phyloP scores from a whole-genome alignment of 2,797 vertebrate genomes.

The Macropodus opercularis region DNA sequence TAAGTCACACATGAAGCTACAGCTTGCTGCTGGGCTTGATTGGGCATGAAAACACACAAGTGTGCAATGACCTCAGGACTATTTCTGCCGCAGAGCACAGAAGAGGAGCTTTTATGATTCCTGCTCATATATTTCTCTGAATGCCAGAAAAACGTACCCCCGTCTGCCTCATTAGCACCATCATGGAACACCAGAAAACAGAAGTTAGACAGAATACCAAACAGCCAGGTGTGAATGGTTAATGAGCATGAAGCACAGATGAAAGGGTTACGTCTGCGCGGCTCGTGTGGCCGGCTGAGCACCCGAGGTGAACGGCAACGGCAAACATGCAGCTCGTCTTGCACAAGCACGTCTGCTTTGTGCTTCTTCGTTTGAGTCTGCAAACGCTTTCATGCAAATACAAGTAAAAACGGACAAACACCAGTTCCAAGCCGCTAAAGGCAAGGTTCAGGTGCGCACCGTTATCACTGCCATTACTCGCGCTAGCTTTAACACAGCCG shows the following conservation, averaged over 20 bases:
- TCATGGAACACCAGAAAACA: slow-evolving; percentile 41
- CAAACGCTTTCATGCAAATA: background rate
- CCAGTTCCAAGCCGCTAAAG: slow-evolving; percentile 1
- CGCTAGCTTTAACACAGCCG: slow-evolving; percentile 6
- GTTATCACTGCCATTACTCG: slow-evolving; percentile 8
- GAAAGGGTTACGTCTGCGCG: slow-evolving; percentile 67
- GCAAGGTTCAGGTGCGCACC: slow-evolving; percentile 6
- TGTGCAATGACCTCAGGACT: slow-evolving; percentile 60
- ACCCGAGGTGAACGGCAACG: slow-evolving; percentile 61
- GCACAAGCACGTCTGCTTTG: slow-evolving; percentile 3
- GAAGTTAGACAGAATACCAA: slow-evolving; percentile 48
- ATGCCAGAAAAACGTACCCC: slow-evolving; percentile 35
- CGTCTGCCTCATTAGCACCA: slow-evolving; percentile 53
- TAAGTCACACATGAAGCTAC: slow-evolving; percentile 59
- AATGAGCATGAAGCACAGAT: slow-evolving; percentile 75
- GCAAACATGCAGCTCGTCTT: slow-evolving; percentile 8
- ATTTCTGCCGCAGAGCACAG: slow-evolving; percentile 35
- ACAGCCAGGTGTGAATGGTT: slow-evolving; percentile 69
- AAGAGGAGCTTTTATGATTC: slow-evolving; percentile 31
- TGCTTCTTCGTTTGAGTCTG: background rate
- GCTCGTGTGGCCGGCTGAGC: slow-evolving; percentile 56
- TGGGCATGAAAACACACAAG: slow-evolving; percentile 68
- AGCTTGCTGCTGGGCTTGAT: slow-evolving; percentile 68
- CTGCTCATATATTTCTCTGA: slow-evolving; percentile 25
- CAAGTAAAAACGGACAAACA: slow-evolving; percentile 14